A percentile compares a stretch with the other conserved stretches of the same genome.
phyloP scores from a whole-genome alignment of 2,113 vertebrate species.

The Eulemur rufifrons region DNA sequence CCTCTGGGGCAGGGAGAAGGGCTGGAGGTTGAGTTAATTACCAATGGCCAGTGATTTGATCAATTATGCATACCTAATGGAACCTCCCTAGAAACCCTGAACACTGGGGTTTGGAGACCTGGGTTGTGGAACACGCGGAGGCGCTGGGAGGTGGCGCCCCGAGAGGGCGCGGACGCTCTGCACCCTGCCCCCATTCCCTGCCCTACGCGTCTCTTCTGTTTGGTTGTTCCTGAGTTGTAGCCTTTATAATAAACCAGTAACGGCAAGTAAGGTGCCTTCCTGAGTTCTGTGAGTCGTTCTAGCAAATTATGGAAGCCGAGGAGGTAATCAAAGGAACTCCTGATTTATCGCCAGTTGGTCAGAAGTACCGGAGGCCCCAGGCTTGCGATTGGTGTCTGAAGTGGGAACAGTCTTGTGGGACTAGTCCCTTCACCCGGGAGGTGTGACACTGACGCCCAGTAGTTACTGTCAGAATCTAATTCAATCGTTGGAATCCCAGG shows the following conservation, averaged over 20 bases:
- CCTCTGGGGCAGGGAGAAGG: neutral
- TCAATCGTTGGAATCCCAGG: rapidly evolving
- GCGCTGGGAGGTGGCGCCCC: too few relatives aligned
- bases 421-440: rapidly evolving
- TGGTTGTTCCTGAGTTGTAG: rapidly evolving
- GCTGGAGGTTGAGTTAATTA: too few relatives aligned
- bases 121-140: rapidly evolving
- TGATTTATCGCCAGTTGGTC: neutral
- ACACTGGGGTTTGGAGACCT: neutral
- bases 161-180: neutral
- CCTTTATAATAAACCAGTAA: neutral
- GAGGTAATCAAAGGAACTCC: neutral
- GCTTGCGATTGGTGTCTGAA: too few relatives aligned
- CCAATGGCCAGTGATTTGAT: neutral
- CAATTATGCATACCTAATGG: neutral
- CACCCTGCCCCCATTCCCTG: neutral
- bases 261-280: neutral
- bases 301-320: neutral
- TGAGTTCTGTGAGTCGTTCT: neutral
- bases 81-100: too few relatives aligned
- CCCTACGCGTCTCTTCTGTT: neutral
- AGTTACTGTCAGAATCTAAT: too few relatives aligned
- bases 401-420: neutral
- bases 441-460: too few relatives aligned
- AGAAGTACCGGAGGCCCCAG: neutral